Evolutionary conservation across 2,888 invertebrate species (phyloP).

Genomic region (Phengaris alcon): DNA sequence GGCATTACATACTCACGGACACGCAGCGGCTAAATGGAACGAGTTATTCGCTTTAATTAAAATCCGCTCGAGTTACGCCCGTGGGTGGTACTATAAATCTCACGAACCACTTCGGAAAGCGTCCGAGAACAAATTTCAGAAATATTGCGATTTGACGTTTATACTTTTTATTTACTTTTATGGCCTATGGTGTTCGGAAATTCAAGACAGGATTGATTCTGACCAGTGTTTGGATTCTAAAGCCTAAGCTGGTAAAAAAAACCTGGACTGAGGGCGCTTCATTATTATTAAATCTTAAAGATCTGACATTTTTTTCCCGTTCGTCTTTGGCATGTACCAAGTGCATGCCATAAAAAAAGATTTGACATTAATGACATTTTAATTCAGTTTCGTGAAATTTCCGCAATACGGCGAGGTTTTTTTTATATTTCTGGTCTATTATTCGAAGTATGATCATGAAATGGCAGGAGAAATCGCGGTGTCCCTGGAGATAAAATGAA

Average conservation of each 20-base stretch:
- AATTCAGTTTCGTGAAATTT: too few species aligned
- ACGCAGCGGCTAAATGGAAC: conserved; percentile 29
- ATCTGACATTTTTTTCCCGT: too few species aligned
- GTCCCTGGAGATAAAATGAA: conserved; percentile 25
- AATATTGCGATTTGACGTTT: conserved; percentile 16
- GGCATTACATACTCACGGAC: conserved; percentile 25
- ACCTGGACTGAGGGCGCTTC: too few species aligned
- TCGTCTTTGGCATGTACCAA: too few species aligned
- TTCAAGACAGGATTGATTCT: too few species aligned
- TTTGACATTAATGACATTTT: too few species aligned
- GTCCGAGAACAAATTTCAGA: conserved; percentile 19
- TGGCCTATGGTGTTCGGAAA: background rate
- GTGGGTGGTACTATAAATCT: conserved; percentile 31
- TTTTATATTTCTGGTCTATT: background rate
- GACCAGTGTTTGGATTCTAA: too few species aligned
- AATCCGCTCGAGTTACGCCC: conserved; percentile 27
- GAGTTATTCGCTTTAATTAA: conserved; percentile 32
- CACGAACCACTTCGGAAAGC: conserved; percentile 18
- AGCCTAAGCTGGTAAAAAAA: too few species aligned
- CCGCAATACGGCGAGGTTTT: too few species aligned
- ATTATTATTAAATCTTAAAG: too few species aligned
- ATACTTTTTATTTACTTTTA: background rate
- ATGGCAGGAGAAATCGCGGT: background rate
- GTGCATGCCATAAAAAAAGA: too few species aligned
- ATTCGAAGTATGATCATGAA: background rate